Evolutionary conservation across 2,113 vertebrate genomes (phyloP), one percentile per base, ranked within the genome.

Genomic region (Ptilonorhynchus violaceus): DNA sequence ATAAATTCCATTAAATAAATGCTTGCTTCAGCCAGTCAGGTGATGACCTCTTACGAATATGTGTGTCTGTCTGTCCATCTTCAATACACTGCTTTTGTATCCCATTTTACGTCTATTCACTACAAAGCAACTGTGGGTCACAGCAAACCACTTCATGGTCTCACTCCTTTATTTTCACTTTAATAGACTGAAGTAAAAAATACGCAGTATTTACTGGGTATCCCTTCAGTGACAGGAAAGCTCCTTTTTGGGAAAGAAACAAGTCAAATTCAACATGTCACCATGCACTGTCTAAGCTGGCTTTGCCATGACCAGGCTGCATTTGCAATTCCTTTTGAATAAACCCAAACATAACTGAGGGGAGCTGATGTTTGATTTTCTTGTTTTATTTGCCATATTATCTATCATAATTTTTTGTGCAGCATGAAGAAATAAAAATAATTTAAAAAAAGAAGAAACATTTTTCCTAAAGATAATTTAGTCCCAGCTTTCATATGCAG

Each of bases 391-490:
- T 74, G 31, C 46, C 6, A 1, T 46, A 82, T 69, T 56, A 88
- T 28, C 37, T 31, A 87, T 24, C 22, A 24, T 31, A 60, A 59
- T 60, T 87, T 67, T 81, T 60, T 25, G 30, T 21, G 50, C 22
- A 84, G 56, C 30, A 46, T 1, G 1, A 86, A 86, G 24, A 63
- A 72, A 24, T 13, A 22, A 95, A 85, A 62, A 64, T 28, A 67
- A 94, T 27, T 44, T 13, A 6, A 60, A 72, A 63, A 85, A 6
- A 10, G 11, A 9, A 20, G 63, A 69, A 68, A 66, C 3, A 3
- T 16, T 92, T 50, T 94, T 96, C 79, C 94, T 96, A 94, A 96
- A 97, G 85, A 89, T 82, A 95, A 85, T 73, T 22, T n/a, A 75
- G 62, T 75, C 83, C 53, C 59, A 92, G 59, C 44, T 93, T 93